phyloP scores from a whole-genome alignment of 2,797 vertebrate genomes.

The Phyllotis vaccarum region DNA sequence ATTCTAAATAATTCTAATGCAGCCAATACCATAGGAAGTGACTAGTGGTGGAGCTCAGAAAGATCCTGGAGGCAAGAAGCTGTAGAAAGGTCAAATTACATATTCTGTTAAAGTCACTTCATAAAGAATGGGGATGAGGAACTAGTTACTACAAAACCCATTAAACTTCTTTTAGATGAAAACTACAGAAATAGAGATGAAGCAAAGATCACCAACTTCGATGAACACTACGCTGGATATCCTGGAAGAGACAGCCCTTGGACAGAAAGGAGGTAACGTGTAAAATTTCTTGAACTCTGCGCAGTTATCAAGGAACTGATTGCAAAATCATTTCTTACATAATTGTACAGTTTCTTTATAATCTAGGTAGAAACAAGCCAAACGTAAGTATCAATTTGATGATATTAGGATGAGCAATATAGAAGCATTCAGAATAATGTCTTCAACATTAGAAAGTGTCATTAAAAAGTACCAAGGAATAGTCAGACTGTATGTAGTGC shows the following conservation, averaged over 20 bases:
- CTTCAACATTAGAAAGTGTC: not conserved
- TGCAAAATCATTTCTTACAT: not conserved
- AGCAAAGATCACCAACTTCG: constrained; percentile 88
- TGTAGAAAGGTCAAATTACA: not conserved
- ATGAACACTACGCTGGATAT: constrained; percentile 85
- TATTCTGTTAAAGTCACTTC: not conserved
- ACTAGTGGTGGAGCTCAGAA: not conserved
- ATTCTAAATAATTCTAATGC: not conserved
- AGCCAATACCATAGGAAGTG: not conserved
- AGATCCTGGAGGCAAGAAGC: not conserved
- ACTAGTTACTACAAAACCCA: not conserved
- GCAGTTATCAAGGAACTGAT: constrained; percentile 87
- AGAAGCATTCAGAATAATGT: not conserved
- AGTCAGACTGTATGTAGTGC: not conserved
- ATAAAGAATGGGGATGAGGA: not conserved
- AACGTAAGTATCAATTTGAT: not conserved
- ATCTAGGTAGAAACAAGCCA: constrained; percentile 22
- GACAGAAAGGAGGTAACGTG: constrained; percentile 88
- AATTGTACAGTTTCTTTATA: constrained; percentile 24
- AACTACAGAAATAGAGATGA: constrained; percentile 89
- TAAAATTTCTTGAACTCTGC: constrained; percentile 84
- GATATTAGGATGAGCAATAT: not conserved
- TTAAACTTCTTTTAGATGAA: constrained; percentile 79
- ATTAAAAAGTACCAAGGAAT: not conserved
- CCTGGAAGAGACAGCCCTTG: constrained; percentile 85